Conservation (phyloP, 2,888 invertebrate genomes). For the Eurytoma adleriae region DNA sequence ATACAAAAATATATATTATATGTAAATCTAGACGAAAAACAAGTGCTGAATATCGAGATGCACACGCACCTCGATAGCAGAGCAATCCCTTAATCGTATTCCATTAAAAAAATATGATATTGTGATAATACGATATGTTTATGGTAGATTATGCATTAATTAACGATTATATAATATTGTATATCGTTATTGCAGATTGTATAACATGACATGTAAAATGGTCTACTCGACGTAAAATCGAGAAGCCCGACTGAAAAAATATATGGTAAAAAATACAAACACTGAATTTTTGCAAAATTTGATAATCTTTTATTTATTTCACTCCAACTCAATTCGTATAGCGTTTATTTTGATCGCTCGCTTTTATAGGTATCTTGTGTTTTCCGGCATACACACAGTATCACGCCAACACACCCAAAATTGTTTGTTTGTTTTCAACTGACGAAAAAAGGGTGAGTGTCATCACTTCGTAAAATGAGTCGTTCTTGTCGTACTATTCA, state of each 20-base stretch:
- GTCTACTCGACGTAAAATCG: constrained; percentile 46
- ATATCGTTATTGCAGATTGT: constrained; percentile 56
- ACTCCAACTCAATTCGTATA: constrained; percentile 52
- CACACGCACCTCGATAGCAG: constrained; percentile 22
- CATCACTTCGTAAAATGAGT: constrained; percentile 54
- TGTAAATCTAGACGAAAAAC: constrained; percentile 44
- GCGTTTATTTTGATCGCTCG: constrained; percentile 37
- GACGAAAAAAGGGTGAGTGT: constrained; percentile 38
- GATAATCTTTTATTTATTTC: constrained; percentile 54
- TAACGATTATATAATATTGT: constrained; percentile 61
- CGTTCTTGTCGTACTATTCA: constrained; percentile 48
- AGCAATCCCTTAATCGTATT: constrained; percentile 64
- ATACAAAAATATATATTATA: constrained; percentile 35
- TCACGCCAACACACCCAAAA: constrained; percentile 41
- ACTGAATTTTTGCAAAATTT: constrained; percentile 58
- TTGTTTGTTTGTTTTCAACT: constrained; percentile 22
- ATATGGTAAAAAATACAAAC: constrained; percentile 55
- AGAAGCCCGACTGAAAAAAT: constrained; percentile 54
- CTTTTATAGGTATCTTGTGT: constrained; percentile 34
- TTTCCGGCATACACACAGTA: constrained; percentile 50
- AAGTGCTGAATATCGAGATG: constrained; percentile 46
- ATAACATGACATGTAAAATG: constrained; percentile 58
- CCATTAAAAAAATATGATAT: constrained; percentile 70
- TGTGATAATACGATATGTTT: constrained; percentile 71
- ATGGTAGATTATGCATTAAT: constrained; percentile 61